phyloP scores from a whole-genome alignment of 2,113 vertebrate genomes.

The Brienomyrus brachyistius region DNA sequence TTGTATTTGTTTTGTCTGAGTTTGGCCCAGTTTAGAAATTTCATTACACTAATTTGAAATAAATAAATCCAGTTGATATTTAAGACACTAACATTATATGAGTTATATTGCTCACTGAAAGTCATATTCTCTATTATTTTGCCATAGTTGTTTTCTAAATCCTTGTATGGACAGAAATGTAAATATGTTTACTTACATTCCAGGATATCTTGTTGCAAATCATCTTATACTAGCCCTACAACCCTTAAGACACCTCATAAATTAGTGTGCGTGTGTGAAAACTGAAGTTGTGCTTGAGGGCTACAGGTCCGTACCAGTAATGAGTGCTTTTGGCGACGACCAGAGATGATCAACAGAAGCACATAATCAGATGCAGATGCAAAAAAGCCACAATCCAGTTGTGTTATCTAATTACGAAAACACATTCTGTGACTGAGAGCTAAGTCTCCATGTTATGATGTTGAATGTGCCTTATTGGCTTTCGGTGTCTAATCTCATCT shows the following conservation, averaged over 20 bases:
- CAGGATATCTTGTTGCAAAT: neutral
- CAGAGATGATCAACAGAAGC: neutral
- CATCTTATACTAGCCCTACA: neutral
- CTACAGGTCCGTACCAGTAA: neutral
- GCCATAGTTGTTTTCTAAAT: neutral
- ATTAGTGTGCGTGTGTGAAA: neutral
- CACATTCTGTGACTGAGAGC: neutral
- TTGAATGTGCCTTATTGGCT: neutral
- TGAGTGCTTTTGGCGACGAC: neutral
- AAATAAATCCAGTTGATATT: neutral
- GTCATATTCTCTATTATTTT: neutral
- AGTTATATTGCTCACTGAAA: neutral
- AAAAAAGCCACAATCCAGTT: neutral
- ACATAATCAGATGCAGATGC: neutral
- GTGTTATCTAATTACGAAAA: neutral
- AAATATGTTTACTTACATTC: neutral
- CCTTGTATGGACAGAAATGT: neutral
- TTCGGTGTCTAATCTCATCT: neutral
- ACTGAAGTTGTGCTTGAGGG: neutral
- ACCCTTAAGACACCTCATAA: neutral
- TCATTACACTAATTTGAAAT: neutral
- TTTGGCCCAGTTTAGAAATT: neutral
- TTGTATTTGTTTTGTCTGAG: neutral
- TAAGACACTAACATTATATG: neutral
- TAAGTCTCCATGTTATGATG: neutral